phyloP scores from a whole-genome alignment of 2,888 invertebrate genomes.

The Kryphioiulus occultus region DNA sequence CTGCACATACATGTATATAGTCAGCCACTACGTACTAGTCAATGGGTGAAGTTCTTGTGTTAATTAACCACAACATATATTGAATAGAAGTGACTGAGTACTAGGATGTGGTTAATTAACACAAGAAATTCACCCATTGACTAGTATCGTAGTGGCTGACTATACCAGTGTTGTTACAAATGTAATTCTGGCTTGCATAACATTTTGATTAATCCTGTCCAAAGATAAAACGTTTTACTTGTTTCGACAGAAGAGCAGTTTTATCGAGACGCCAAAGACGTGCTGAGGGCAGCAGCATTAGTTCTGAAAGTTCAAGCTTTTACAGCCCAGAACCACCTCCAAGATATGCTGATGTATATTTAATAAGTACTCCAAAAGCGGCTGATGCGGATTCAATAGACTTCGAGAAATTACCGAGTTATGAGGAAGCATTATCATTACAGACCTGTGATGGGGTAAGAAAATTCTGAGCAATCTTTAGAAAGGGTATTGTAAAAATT shows the following conservation, averaged over 20 bases:
- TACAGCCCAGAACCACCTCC: slow-evolving; percentile 24
- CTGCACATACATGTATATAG: too few relatives aligned
- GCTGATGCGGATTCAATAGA: slow-evolving; percentile 2
- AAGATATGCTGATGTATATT: slow-evolving; percentile 41
- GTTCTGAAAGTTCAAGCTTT: not conserved
- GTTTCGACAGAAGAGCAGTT: not conserved
- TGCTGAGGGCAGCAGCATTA: not conserved
- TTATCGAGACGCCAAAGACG: not conserved
- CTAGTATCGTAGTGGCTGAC: too few relatives aligned
- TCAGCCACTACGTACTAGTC: too few relatives aligned
- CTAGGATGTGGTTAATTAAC: too few relatives aligned
- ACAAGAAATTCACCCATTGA: too few relatives aligned
- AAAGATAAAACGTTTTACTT: not conserved
- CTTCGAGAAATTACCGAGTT: slow-evolving; percentile 50
- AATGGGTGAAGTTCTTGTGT: too few relatives aligned
- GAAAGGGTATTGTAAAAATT: not conserved
- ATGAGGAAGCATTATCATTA: slow-evolving; percentile 46
- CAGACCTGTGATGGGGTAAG: not conserved
- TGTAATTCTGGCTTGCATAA: not conserved
- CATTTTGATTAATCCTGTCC: too few relatives aligned
- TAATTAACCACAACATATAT: too few relatives aligned
- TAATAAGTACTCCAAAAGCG: slow-evolving; percentile 41
- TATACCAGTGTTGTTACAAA: too few relatives aligned
- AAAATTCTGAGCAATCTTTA: not conserved
- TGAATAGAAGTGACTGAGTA: too few relatives aligned